phyloP scores from a whole-genome alignment of 2,797 vertebrate genomes.

The Paedocypris micromegethes region DNA sequence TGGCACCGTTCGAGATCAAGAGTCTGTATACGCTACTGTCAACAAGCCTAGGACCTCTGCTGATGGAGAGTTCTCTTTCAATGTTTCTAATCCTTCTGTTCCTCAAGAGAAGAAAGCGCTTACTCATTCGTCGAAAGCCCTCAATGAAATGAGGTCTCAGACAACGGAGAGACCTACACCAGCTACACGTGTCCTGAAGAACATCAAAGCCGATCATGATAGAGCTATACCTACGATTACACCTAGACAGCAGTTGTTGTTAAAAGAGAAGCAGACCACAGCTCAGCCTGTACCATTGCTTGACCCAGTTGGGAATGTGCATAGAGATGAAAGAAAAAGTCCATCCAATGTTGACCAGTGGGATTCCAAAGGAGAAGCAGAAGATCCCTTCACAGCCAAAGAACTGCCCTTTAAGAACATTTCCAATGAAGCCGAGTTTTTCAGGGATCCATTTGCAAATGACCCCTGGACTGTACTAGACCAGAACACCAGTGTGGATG shows the following conservation, averaged over 20 bases:
- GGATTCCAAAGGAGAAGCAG: background rate
- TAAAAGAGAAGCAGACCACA: conserved; percentile 29
- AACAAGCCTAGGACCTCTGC: conserved; percentile 34
- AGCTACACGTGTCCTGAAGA: conserved; percentile 35
- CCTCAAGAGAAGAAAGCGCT: conserved; percentile 2
- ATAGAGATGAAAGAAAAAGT: background rate
- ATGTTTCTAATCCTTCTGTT: conserved; percentile 1
- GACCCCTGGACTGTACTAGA: conserved; percentile 53
- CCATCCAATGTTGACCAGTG: background rate
- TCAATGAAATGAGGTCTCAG: conserved; percentile 11
- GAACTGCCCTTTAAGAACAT: background rate
- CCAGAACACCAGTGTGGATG: conserved; percentile 33
- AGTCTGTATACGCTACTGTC: conserved; percentile 30
- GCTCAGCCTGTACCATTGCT: conserved; percentile 18
- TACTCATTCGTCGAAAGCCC: background rate
- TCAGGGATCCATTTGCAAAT: conserved; percentile 55
- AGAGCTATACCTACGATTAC: conserved; percentile 58
- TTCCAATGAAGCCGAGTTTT: conserved; percentile 1
- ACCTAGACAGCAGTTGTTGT: conserved; percentile 60
- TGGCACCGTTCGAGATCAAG: conserved; percentile 25
- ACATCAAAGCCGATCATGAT: conserved; percentile 16
- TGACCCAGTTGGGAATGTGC: conserved; percentile 10
- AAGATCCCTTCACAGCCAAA: conserved; percentile 9
- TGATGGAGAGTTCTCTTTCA: conserved; percentile 17
- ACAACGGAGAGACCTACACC: conserved; percentile 41